Conservation (phyloP, 2,797 vertebrate genomes). For the Oryzias sinensis region DNA sequence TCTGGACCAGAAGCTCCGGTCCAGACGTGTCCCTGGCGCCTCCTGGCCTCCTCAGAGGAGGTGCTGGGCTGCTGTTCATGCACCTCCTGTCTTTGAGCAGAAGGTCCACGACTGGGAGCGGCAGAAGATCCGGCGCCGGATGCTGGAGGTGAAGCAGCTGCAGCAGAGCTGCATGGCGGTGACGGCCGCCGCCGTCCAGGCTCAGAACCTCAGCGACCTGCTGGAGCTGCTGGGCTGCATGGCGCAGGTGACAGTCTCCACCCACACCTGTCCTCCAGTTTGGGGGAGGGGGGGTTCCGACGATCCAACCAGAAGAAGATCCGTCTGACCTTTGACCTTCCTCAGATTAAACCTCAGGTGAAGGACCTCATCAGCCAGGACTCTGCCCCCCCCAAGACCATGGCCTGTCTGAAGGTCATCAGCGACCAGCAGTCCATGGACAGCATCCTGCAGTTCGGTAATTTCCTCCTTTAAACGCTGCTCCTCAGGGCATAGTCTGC, state of each 20-base stretch:
- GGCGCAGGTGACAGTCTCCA: neutral
- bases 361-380: neutral
- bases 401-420: constrained; percentile 10
- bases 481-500: neutral
- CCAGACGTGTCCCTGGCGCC: no score
- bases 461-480: neutral
- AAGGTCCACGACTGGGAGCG: neutral
- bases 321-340: neutral
- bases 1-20: no score
- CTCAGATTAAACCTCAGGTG: constrained; percentile 16
- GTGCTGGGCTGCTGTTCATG: neutral
- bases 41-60: neutral
- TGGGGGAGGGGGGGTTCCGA: no score
- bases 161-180: neutral
- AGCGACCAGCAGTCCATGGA: neutral
- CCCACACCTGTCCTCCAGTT: neutral
- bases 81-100: constrained; percentile 7
- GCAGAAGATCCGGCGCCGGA: neutral
- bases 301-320: no score
- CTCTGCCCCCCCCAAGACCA: neutral
- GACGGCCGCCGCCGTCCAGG: neutral
- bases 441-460: constrained; percentile 22
- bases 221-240: neutral
- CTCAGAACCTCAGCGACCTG: neutral
- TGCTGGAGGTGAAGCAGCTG: constrained; percentile 4